A percentile compares a stretch with the other conserved stretches of the same genome.
These are phyloP conservation scores for Phymastichus coffea DNA, from an alignment of 1,140 invertebrate species.

Conservation along the genomic window DNA sequence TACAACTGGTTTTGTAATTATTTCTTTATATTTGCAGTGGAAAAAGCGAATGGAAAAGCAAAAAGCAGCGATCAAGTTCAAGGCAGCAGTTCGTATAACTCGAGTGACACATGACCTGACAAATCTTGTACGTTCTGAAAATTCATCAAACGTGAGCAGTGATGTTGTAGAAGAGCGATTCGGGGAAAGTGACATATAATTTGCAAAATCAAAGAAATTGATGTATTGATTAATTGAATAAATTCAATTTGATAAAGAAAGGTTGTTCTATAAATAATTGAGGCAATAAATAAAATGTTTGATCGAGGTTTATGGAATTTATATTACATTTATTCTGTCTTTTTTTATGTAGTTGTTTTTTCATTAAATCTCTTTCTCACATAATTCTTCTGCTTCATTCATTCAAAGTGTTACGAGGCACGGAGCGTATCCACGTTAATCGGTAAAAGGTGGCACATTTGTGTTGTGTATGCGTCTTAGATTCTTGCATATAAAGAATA, in stretches of 20 bases:
- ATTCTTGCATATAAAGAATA: no score
- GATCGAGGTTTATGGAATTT: conserved; percentile 48
- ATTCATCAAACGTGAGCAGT: conserved; percentile 29
- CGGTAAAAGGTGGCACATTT: conserved; percentile 27
- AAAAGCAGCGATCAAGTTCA: conserved; percentile 66
- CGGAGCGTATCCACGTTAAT: conserved; percentile 27
- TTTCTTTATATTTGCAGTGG: no score
- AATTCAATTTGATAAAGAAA: not conserved
- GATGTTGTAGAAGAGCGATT: conserved; percentile 27
- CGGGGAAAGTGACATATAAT: not conserved
- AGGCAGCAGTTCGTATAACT: conserved; percentile 64
- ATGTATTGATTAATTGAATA: not conserved
- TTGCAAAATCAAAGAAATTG: not conserved
- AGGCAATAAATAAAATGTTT: conserved; percentile 29
- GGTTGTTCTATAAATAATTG: conserved; percentile 24
- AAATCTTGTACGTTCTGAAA: conserved; percentile 34
- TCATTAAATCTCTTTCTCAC: conserved; percentile 26
- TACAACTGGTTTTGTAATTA: no score
- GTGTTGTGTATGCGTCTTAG: no score
- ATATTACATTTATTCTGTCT: conserved; percentile 55
- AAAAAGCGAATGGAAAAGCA: conserved; percentile 70
- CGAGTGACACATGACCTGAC: conserved; percentile 48
- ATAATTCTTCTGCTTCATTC: conserved; percentile 28
- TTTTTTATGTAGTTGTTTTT: conserved; percentile 41
- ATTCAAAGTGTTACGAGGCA: conserved; percentile 22